Conservation (phyloP, 2,888 invertebrate species). For the Penaeus monodon region DNA sequence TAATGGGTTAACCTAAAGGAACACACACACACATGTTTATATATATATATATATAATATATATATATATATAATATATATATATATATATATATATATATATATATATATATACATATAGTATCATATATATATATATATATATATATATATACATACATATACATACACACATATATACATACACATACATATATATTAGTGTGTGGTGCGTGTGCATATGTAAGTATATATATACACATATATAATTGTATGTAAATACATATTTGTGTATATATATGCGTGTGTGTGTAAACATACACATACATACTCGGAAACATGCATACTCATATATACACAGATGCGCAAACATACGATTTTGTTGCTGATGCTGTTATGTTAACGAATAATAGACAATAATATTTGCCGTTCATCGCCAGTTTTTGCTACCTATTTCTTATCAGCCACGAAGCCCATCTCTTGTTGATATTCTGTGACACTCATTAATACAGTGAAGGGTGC, state of each 20-base stretch:
- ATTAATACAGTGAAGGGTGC: too few species aligned
- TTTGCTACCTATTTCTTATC: too few species aligned
- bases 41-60: background rate
- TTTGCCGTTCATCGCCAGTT: too few species aligned
- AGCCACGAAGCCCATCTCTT: too few species aligned
- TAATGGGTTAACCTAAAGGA: too few species aligned
- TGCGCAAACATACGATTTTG: background rate
- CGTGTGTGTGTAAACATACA: background rate
- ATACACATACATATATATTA: background rate
- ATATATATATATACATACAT: background rate
- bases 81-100: background rate
- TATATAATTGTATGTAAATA: background rate
- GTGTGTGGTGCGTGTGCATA: background rate
- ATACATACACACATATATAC: background rate
- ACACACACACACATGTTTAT: background rate
- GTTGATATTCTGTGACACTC: too few species aligned
- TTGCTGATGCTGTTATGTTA: too few species aligned
- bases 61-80: background rate
- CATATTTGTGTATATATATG: background rate
- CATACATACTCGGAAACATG: background rate
- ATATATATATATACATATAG: background rate
- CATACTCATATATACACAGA: background rate
- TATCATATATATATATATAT: slow-evolving; percentile 1
- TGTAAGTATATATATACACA: background rate
- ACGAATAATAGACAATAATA: too few species aligned